Evolutionary conservation across 2,113 vertebrate species (phyloP).

Genomic region (Daubentonia madagascariensis): DNA sequence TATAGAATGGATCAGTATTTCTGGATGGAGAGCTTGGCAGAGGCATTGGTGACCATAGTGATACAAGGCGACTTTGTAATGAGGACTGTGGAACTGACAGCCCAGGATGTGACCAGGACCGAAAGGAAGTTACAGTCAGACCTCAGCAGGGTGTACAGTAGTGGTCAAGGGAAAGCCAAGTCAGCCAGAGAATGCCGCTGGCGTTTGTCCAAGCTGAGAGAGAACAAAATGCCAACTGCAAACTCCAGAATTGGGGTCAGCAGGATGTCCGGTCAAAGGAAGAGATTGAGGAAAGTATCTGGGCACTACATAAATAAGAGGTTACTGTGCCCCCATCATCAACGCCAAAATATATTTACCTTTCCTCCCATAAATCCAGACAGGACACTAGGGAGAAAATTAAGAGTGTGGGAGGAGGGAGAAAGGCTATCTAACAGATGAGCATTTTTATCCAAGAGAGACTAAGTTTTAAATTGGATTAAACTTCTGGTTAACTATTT

Average conservation of each 20-base stretch:
- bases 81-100: background rate
- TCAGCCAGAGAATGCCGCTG: background rate
- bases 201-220: background rate
- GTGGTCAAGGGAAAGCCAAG: background rate
- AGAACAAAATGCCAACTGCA: background rate
- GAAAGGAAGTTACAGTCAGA: background rate
- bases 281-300: background rate
- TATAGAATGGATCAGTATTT: background rate
- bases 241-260: background rate
- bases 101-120: background rate
- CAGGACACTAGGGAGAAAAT: background rate
- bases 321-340: too few species aligned
- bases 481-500: background rate
- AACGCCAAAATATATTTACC: background rate
- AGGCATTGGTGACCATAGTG: background rate
- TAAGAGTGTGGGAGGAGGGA: background rate
- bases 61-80: background rate
- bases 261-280: background rate
- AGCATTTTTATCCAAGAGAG: background rate
- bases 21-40: background rate
- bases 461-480: background rate
- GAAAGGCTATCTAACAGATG: background rate
- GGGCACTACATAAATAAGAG: background rate
- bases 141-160: background rate
- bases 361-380: background rate